Evolutionary conservation across 2,888 invertebrate species (phyloP).

Genomic region (Sinopyrophorus schimmeli): DNA sequence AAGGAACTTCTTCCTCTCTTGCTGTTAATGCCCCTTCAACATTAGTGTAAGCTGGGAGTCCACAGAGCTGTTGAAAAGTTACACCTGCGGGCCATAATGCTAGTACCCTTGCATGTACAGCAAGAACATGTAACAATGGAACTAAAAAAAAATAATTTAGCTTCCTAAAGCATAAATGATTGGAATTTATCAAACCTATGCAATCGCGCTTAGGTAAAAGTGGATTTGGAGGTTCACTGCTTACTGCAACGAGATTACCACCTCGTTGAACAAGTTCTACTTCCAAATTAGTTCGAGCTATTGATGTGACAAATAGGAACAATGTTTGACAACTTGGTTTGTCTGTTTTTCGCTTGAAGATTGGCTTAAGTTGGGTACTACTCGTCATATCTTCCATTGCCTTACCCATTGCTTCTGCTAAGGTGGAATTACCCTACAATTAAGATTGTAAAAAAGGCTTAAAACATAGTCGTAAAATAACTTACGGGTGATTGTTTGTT

Average conservation of each 20-base stretch:
- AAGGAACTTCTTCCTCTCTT: constrained; percentile 70
- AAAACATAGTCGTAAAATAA: constrained; percentile 13
- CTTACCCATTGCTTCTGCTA: constrained; percentile 87
- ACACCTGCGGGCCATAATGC: constrained; percentile 63
- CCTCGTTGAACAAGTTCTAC: constrained; percentile 88
- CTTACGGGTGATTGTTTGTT: constrained; percentile 69
- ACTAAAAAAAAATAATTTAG: constrained; percentile 60
- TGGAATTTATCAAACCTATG: constrained; percentile 71
- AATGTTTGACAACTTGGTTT: constrained; percentile 71
- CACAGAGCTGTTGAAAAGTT: constrained; percentile 59
- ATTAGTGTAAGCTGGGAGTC: constrained; percentile 49
- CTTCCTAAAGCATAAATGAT: background rate
- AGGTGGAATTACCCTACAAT: constrained; percentile 67
- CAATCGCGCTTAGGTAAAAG: constrained; percentile 79
- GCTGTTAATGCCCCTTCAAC: constrained; percentile 48
- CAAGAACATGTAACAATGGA: constrained; percentile 84
- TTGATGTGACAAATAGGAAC: constrained; percentile 86
- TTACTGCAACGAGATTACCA: constrained; percentile 65
- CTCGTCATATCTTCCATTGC: constrained; percentile 94
- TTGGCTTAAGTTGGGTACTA: constrained; percentile 80
- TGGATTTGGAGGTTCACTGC: constrained; percentile 57
- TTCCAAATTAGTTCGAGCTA: constrained; percentile 90
- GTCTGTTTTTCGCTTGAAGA: constrained; percentile 71
- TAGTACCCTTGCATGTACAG: constrained; percentile 80
- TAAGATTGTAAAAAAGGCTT: background rate